phyloP scores from a whole-genome alignment of 2,113 vertebrate genomes.

The Oreochromis spilurus region DNA sequence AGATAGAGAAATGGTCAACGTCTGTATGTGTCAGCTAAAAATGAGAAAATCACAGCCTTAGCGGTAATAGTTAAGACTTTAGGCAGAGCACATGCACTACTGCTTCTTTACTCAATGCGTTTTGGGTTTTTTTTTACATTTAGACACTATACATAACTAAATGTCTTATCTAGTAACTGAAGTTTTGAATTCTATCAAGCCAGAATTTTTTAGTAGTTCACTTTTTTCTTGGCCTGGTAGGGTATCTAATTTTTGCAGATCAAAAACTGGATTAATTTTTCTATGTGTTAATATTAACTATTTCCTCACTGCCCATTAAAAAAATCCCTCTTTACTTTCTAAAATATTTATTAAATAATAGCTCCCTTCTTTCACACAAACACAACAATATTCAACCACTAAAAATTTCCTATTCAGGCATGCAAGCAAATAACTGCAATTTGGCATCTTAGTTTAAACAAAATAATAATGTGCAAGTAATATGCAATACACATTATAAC shows the following conservation, averaged over 20 bases:
- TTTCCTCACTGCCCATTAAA: background rate
- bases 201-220: background rate
- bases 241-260: background rate
- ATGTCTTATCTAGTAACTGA: background rate
- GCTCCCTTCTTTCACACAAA: background rate
- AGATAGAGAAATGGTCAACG: background rate
- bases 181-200: background rate
- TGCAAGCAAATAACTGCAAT: background rate
- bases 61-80: background rate
- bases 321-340: background rate
- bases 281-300: background rate
- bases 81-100: background rate
- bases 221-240: background rate
- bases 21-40: background rate
- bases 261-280: background rate
- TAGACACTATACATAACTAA: background rate
- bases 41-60: background rate
- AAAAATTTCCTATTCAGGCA: background rate
- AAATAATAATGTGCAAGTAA: background rate
- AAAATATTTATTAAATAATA: background rate
- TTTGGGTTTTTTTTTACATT: background rate
- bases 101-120: background rate
- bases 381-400: background rate
- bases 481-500: background rate
- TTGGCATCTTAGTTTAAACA: background rate